phyloP scores from a whole-genome alignment of 2,888 invertebrate genomes.

The Steromphala cineraria region DNA sequence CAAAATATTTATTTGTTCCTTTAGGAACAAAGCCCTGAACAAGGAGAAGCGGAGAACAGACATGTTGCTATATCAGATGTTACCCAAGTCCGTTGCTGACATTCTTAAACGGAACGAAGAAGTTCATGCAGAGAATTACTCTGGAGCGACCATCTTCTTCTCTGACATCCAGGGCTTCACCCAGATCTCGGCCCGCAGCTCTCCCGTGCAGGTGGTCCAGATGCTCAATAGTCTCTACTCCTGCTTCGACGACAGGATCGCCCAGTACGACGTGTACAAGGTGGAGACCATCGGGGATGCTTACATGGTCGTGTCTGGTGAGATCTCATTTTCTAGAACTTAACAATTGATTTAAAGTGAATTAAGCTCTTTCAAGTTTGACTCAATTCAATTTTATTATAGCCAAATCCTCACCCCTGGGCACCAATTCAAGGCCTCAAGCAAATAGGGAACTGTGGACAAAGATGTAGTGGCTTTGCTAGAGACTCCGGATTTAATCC shows the following conservation, averaged over 20 bases:
- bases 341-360: no score
- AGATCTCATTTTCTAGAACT: no score
- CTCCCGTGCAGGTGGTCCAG: constrained; percentile 59
- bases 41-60: constrained; percentile 60
- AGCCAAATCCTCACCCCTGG: no score
- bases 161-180: constrained; percentile 63
- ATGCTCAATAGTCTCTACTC: constrained; percentile 63
- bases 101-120: constrained; percentile 56
- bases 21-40: constrained; percentile 53
- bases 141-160: constrained; percentile 58
- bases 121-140: constrained; percentile 54
- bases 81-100: constrained; percentile 57
- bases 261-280: constrained; percentile 59
- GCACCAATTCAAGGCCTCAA: no score
- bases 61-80: constrained; percentile 60
- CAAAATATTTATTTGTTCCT: no score
- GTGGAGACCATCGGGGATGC: constrained; percentile 55
- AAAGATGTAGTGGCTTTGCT: no score
- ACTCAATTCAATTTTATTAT: no score
- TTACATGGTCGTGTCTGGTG: constrained; percentile 24
- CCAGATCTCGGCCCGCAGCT: constrained; percentile 53
- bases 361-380: no score
- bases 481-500: no score
- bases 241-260: constrained; percentile 56
- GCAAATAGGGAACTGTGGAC: no score